These are phyloP conservation scores for Pelobates cultripes DNA, from an alignment of 2,797 vertebrate genomes.

Conservation along the genomic window DNA sequence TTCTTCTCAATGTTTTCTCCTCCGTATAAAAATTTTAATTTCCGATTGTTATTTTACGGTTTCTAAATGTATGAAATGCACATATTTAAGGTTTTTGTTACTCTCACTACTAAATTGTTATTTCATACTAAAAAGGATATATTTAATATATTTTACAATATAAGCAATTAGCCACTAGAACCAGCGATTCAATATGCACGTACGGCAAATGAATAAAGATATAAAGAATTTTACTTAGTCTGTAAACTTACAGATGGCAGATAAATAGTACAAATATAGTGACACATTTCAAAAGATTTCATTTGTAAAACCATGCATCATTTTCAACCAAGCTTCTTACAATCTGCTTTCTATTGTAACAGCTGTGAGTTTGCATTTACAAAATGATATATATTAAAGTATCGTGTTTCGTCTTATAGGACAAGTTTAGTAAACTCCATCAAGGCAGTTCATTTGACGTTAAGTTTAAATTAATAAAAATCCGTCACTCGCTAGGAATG, in stretches of 20 bases:
- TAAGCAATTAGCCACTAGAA: neutral
- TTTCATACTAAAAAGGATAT: neutral
- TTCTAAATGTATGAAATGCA: neutral
- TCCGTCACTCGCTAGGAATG: slow-evolving; percentile 35
- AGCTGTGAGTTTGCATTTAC: slow-evolving; percentile 41
- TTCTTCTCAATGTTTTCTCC: slow-evolving; percentile 5
- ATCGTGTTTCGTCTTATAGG: slow-evolving; percentile 24
- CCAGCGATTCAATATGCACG: neutral
- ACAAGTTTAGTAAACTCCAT: slow-evolving; percentile 11
- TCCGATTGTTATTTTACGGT: neutral
- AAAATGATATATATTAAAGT: slow-evolving; percentile 39
- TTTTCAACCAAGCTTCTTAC: slow-evolving; percentile 19
- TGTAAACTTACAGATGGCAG: neutral
- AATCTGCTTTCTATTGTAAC: slow-evolving; percentile 34
- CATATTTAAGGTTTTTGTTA: neutral
- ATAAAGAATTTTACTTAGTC: neutral
- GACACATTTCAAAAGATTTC: neutral
- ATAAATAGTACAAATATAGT: neutral
- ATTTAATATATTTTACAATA: neutral
- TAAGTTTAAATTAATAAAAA: slow-evolving; percentile 48
- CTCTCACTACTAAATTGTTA: neutral
- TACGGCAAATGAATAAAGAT: neutral
- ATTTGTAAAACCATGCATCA: slow-evolving; percentile 14
- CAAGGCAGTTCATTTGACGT: slow-evolving; percentile 24
- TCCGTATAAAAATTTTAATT: neutral